These are phyloP conservation scores for Cyprinus carpio DNA, from an alignment of 2,113 vertebrate species.

Conservation along the genomic window DNA sequence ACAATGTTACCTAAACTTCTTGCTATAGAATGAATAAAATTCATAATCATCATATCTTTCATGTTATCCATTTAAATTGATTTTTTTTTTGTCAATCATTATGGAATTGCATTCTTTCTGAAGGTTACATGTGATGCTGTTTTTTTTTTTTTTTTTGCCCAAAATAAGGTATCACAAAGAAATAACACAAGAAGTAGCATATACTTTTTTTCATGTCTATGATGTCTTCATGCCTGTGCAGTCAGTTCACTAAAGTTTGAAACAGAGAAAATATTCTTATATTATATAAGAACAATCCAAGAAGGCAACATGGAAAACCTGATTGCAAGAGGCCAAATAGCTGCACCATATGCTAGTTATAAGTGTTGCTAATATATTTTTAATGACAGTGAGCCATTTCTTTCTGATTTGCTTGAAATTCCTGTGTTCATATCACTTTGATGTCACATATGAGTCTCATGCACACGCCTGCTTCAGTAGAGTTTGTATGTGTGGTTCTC, in stretches of 20 bases:
- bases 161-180: too few species aligned
- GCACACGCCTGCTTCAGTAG: neutral
- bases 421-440: slow-evolving; percentile 15
- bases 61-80: neutral
- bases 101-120: neutral
- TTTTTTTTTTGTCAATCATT: neutral
- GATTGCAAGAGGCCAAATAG: neutral
- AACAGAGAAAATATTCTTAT: neutral
- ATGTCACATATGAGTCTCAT: slow-evolving; percentile 4
- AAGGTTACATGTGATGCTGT: neutral
- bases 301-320: neutral
- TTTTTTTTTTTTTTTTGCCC: too few species aligned
- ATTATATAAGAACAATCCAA: neutral
- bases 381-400: slow-evolving; percentile 14
- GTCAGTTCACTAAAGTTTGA: neutral
- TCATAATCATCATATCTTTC: neutral
- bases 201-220: neutral
- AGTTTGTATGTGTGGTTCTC: neutral
- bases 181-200: neutral
- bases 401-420: neutral
- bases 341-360: slow-evolving; percentile 9
- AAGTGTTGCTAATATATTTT: neutral
- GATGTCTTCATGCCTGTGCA: neutral
- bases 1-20: neutral
- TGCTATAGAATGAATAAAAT: neutral